Evolutionary conservation across 2,797 vertebrate genomes (phyloP), one percentile per base, ranked within the genome.

Genomic region (Rachycentron canadum): DNA sequence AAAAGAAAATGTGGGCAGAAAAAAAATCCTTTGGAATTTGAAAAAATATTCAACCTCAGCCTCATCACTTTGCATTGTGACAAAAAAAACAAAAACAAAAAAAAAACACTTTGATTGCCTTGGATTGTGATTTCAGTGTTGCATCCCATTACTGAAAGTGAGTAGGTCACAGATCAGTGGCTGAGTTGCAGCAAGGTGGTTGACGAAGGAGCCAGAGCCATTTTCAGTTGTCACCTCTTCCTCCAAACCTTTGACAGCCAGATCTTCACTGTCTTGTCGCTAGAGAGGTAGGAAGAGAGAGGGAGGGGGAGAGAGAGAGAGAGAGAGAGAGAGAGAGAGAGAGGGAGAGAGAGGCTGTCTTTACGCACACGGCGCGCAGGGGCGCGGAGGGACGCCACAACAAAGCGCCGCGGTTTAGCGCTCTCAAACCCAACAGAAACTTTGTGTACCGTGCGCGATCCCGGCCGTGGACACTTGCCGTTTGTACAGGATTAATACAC

Each of bases 181-280:
- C 58, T 77, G 77, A 58, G 76, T 36, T 64, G 19, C 52, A 70
- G 70, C 59, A 79, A 75, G 76, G 83, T 76, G 85, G 75, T 77
- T 52, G 47, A 62, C 40, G 69, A 49, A 71, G 59, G 64, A 81
- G 65, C 64, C 57, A 9, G 28, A 21, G 41, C 67, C 65, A n/a
- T 45, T 30, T 78, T 67, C 47, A 17, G 43, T 52, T 52, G 82
- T 96, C 95, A 96, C 92, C 93, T 95, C 86, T 94, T 95, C 90
- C 92, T 95, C 84, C 91, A 94, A 83, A 92, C 89, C 91, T 95
- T 95, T 52, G 92, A 92, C 76, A 88, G 84, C 97, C 97, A 99
- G 91, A 99, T 95, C 96, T 98, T 99, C 95, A 98, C 97, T 14
- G 95, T 97, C 94, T 95, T 95, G 95, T 99, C 97, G 2, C 98